Evolutionary conservation across 2,797 vertebrate genomes (phyloP).

Genomic region (Gymnodraco acuticeps): DNA sequence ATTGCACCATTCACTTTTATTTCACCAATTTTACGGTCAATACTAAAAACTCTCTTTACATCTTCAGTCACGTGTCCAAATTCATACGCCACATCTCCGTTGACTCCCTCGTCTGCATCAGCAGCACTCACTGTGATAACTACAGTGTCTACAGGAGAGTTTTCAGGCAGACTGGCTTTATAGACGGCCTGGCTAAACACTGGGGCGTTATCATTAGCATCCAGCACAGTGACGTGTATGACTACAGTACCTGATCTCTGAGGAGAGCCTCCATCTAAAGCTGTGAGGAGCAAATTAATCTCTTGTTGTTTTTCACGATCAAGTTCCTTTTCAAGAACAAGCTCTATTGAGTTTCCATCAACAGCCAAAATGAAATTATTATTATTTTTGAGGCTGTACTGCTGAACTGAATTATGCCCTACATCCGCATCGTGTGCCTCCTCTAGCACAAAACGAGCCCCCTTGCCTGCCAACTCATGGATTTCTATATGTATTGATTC

Average conservation of each 20-base stretch:
- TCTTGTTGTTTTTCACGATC: slow-evolving; percentile 64
- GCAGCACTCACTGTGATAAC: not conserved
- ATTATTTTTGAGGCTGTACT: slow-evolving; percentile 58
- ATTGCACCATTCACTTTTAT: slow-evolving; percentile 60
- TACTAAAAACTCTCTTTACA: slow-evolving; percentile 50
- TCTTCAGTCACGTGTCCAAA: slow-evolving; percentile 64
- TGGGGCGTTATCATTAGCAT: too few species aligned
- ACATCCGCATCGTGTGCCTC: slow-evolving; percentile 73
- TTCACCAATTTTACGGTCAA: slow-evolving; percentile 53
- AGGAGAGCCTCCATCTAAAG: slow-evolving; percentile 50
- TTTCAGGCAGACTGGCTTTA: slow-evolving; percentile 70
- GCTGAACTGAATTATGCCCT: slow-evolving; percentile 68
- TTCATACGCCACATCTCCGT: not conserved
- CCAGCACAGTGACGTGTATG: slow-evolving; percentile 15
- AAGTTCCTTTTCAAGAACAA: slow-evolving; percentile 61
- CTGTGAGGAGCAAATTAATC: slow-evolving; percentile 55
- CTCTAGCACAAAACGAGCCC: slow-evolving; percentile 64
- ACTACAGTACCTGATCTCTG: not conserved
- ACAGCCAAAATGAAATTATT: slow-evolving; percentile 62
- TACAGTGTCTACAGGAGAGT: slow-evolving; percentile 1
- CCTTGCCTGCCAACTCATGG: not conserved
- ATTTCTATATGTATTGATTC: slow-evolving; percentile 55
- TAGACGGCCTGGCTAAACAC: slow-evolving; percentile 68
- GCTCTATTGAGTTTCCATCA: slow-evolving; percentile 34
- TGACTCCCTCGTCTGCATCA: slow-evolving; percentile 3